phyloP scores from a whole-genome alignment of 2,888 invertebrate species.

The Diadegma fenestrale region DNA sequence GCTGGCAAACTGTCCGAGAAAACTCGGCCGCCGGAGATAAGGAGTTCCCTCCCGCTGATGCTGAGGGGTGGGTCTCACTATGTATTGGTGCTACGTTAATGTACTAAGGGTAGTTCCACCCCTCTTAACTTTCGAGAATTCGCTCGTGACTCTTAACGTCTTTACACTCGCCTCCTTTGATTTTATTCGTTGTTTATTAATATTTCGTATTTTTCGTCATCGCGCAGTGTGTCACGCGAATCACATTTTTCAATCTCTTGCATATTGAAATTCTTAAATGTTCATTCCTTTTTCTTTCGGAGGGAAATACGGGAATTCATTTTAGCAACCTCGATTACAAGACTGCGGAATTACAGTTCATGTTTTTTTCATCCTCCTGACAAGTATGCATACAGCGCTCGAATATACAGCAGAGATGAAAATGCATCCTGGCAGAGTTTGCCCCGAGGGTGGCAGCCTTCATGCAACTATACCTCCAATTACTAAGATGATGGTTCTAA shows the following conservation, averaged over 20 bases:
- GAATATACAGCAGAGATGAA: constrained; percentile 30
- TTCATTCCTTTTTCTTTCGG: too few species aligned
- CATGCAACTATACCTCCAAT: constrained; percentile 37
- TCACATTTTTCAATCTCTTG: background rate
- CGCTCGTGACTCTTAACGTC: constrained; percentile 51
- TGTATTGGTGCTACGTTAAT: constrained; percentile 66
- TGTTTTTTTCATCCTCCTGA: background rate
- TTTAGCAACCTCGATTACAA: background rate
- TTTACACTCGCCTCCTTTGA: constrained; percentile 7
- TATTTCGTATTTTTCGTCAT: background rate
- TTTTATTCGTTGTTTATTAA: background rate
- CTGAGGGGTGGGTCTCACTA: constrained; percentile 35
- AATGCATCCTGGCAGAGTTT: constrained; percentile 20
- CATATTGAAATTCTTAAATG: background rate
- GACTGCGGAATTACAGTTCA: background rate
- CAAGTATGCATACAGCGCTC: constrained; percentile 2
- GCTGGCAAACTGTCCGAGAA: constrained; percentile 84
- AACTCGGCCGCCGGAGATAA: constrained; percentile 83
- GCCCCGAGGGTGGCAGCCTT: constrained; percentile 39
- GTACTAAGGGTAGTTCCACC: constrained; percentile 35
- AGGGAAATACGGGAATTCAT: background rate
- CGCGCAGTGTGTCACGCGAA: constrained; percentile 14
- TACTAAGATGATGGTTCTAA: constrained; percentile 10
- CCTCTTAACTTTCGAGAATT: constrained; percentile 40
- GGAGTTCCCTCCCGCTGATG: constrained; percentile 69